Conservation (phyloP, 2,888 invertebrate species). For the Acrocera orbiculus region DNA sequence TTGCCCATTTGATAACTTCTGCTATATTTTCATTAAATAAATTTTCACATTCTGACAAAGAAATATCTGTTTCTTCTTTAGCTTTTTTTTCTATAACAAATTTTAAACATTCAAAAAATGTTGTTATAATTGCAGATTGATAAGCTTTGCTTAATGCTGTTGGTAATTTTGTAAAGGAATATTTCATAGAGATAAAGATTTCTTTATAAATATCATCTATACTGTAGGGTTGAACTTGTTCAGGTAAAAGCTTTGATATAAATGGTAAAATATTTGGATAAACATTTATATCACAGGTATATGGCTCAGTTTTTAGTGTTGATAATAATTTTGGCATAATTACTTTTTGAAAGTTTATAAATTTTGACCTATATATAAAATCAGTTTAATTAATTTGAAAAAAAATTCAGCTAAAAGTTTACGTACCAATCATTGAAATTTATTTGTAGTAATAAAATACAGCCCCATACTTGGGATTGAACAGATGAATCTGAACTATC, state of each 20-base stretch:
- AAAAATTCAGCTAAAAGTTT: conserved; percentile 1
- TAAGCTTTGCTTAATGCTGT: conserved; percentile 58
- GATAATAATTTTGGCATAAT: conserved; percentile 53
- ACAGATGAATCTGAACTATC: conserved; percentile 52
- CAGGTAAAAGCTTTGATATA: conserved; percentile 39
- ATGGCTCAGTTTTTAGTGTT: conserved; percentile 50
- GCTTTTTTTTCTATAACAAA: conserved; percentile 37
- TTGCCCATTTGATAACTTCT: conserved; percentile 32
- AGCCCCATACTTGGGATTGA: conserved; percentile 55
- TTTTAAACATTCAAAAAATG: conserved; percentile 58
- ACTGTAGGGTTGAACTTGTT: no score
- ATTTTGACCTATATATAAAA: conserved; percentile 20
- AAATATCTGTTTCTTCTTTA: conserved; percentile 16
- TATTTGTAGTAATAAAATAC: conserved; percentile 42
- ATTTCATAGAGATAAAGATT: conserved; percentile 50
- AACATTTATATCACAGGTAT: conserved; percentile 56
- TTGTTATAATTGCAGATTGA: conserved; percentile 43
- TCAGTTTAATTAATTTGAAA: neutral
- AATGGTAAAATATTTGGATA: conserved; percentile 61
- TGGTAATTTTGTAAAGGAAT: conserved; percentile 40
- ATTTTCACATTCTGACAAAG: conserved; percentile 10
- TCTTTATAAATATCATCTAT: conserved; percentile 38
- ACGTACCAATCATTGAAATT: conserved; percentile 34
- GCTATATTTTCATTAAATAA: conserved; percentile 17
- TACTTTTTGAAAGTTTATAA: conserved; percentile 54